Conservation (phyloP, 2,888 invertebrate genomes). For the Theretra japonica region DNA sequence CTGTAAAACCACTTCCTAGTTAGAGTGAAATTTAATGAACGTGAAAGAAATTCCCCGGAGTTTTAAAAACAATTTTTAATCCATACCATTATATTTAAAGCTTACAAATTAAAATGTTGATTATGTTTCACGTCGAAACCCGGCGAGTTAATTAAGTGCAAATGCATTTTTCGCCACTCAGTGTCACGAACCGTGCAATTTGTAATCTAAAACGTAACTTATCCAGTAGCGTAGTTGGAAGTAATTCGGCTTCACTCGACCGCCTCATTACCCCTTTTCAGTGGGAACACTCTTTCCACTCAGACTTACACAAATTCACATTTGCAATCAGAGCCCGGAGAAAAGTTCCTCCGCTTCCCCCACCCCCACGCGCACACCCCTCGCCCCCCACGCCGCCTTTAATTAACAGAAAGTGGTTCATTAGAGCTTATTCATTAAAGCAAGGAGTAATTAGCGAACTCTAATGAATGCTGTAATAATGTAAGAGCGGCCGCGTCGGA, state of each 20-base stretch:
- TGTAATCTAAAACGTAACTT: conserved; percentile 49
- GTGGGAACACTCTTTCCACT: conserved; percentile 80
- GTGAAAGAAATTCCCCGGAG: background rate
- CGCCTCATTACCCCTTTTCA: conserved; percentile 84
- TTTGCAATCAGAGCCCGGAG: conserved; percentile 84
- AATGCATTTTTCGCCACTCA: conserved; percentile 16
- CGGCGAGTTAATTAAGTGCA: conserved; percentile 31
- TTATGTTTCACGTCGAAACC: conserved; percentile 22
- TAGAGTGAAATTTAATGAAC: background rate
- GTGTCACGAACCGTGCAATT: conserved; percentile 33
- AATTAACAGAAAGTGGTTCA: conserved; percentile 96
- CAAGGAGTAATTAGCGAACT: conserved; percentile 95
- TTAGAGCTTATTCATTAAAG: conserved; percentile 96
- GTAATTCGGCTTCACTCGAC: conserved; percentile 76
- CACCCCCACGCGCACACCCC: conserved; percentile 47
- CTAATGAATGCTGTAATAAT: conserved; percentile 93
- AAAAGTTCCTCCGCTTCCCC: conserved; percentile 72
- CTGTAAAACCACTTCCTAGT: too few species aligned
- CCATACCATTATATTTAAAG: background rate
- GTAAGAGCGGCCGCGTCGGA: conserved; percentile 86
- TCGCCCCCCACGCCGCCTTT: conserved; percentile 87
- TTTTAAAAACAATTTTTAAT: background rate
- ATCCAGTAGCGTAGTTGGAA: conserved; percentile 68
- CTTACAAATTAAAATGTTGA: conserved; percentile 13
- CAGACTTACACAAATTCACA: conserved; percentile 85